Evolutionary conservation across 1,140 invertebrate genomes (phyloP).

Genomic region (Elymnias hypermnestra): DNA sequence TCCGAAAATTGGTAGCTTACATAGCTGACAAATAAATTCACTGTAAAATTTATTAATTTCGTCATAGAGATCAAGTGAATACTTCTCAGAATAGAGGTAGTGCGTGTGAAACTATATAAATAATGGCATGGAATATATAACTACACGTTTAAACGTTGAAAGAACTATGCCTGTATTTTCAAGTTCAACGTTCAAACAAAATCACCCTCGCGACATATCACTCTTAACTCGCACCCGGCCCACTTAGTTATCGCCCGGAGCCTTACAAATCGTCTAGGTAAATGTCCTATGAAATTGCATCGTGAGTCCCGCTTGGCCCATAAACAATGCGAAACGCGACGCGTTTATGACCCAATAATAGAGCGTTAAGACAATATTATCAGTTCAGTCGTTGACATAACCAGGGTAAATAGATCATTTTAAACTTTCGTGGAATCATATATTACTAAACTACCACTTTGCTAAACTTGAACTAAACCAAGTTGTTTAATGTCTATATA

Average conservation of each 20-base stretch:
- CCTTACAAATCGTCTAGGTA: constrained; percentile 52
- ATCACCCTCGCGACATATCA: constrained; percentile 3
- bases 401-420: neutral
- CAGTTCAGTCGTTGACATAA: constrained; percentile 12
- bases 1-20: too few species aligned
- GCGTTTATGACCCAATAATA: constrained; percentile 54
- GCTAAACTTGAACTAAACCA: too few species aligned
- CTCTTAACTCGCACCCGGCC: constrained; percentile 25
- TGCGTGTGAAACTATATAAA: too few species aligned
- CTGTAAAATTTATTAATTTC: too few species aligned
- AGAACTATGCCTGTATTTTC: neutral
- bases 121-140: too few species aligned
- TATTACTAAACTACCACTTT: too few species aligned
- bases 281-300: constrained; percentile 65
- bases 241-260: constrained; percentile 44
- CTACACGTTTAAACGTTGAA: neutral
- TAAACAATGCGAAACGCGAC: constrained; percentile 50
- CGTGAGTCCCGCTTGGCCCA: constrained; percentile 55
- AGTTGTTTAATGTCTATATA: too few species aligned
- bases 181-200: constrained; percentile 1
- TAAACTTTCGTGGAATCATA: too few species aligned
- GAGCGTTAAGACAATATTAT: constrained; percentile 40
- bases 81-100: too few species aligned
- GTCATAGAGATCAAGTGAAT: too few species aligned
- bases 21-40: too few species aligned